A percentile compares a stretch with the other conserved stretches of the same genome.
Conservation (phyloP, 2,797 vertebrate species). For the Platyrinchus mystaceus region DNA sequence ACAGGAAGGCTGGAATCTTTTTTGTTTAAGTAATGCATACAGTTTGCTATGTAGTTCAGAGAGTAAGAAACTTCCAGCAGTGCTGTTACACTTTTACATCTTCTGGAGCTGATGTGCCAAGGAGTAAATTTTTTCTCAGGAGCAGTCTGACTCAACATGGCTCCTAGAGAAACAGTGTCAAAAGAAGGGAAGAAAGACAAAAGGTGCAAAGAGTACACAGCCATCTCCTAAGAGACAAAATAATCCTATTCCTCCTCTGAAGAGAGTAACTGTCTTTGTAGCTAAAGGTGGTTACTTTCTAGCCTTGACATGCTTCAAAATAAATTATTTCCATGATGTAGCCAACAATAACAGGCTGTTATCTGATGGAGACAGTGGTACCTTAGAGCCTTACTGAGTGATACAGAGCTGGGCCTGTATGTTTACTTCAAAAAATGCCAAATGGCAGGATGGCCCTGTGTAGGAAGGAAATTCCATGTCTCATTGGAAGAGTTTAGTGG, state of each 20-base stretch:
- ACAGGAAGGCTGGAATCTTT: neutral
- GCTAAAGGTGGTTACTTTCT: neutral
- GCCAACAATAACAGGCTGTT: neutral
- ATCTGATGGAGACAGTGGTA: neutral
- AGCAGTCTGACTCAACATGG: neutral
- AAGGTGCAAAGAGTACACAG: neutral
- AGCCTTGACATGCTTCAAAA: neutral
- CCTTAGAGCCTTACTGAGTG: neutral
- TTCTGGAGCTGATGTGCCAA: neutral
- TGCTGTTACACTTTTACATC: neutral
- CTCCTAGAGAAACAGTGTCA: neutral
- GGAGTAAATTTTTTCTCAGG: neutral
- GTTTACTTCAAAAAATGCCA: neutral
- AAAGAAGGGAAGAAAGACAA: neutral
- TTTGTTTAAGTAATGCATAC: neutral
- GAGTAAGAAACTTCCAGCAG: neutral
- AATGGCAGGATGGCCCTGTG: neutral
- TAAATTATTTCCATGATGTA: neutral
- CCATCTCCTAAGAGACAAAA: neutral
- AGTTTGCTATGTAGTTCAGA: neutral
- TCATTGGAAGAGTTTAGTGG: neutral
- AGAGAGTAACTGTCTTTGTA: neutral
- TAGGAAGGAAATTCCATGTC: constrained; percentile 39
- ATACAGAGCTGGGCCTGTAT: neutral
- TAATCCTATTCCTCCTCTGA: neutral